Conservation (phyloP, 2,888 invertebrate genomes). For the Pterobdella sp. region DNA sequence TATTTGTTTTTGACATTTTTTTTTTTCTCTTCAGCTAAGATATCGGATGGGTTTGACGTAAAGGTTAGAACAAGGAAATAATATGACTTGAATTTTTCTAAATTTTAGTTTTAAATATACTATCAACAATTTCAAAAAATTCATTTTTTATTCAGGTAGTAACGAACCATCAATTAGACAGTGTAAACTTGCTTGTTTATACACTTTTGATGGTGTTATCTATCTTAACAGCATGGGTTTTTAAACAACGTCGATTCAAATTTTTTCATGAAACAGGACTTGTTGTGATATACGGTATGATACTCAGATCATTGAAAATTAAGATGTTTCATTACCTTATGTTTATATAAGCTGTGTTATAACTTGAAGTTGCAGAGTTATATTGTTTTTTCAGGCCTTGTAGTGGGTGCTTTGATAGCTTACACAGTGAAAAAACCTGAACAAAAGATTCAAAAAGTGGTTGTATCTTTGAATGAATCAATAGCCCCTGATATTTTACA, state of each 20-base stretch:
- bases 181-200: conserved; percentile 76
- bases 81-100: neutral
- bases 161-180: conserved; percentile 18
- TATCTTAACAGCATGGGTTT: conserved; percentile 93
- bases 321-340: neutral
- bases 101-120: neutral
- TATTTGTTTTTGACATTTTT: no score
- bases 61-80: neutral
- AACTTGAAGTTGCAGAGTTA: neutral
- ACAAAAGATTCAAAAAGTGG: neutral
- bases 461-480: neutral
- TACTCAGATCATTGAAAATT: neutral
- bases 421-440: conserved; percentile 6
- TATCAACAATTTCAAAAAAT: neutral
- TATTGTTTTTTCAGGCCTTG: conserved; percentile 15
- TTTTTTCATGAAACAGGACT: conserved; percentile 95
- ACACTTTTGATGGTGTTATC: conserved; percentile 81
- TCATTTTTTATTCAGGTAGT: conserved; percentile 7
- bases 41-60: conserved; percentile 4
- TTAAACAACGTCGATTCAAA: conserved; percentile 87
- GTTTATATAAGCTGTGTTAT: neutral
- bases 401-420: conserved; percentile 27
- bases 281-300: conserved; percentile 92
- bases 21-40: neutral
- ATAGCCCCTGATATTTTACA: neutral